A percentile compares a stretch with the other conserved stretches of the same genome.
phyloP scores from a whole-genome alignment of 2,113 vertebrate species.

The Maccullochella peelii region DNA sequence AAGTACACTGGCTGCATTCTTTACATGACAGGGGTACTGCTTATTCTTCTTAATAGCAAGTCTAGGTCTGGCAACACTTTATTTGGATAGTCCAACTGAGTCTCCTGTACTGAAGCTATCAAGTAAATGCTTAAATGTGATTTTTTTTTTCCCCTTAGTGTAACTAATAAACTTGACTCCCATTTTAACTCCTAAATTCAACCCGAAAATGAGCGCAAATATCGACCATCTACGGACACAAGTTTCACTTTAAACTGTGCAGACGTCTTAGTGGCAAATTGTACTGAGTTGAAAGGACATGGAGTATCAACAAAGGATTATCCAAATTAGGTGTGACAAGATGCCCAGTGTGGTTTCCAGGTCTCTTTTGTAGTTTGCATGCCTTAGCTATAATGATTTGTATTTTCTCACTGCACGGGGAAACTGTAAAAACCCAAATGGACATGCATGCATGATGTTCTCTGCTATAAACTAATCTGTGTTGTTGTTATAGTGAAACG shows the following conservation, averaged over 20 bases:
- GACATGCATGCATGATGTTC: neutral
- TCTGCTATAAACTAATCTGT: slow-evolving; percentile 15
- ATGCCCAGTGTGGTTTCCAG: slow-evolving; percentile 27
- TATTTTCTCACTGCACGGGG: slow-evolving; percentile 1
- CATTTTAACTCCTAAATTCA: slow-evolving; percentile 1
- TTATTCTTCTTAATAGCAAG: neutral
- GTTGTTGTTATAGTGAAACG: slow-evolving; percentile 11
- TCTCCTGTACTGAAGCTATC: neutral
- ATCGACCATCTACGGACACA: neutral
- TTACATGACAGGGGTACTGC: neutral
- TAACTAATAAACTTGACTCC: neutral
- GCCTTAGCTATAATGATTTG: slow-evolving; percentile 16
- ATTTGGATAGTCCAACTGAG: neutral
- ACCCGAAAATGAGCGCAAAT: slow-evolving; percentile 6
- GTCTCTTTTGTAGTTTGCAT: slow-evolving; percentile 27
- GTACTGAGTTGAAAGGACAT: neutral
- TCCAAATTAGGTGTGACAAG: slow-evolving; percentile 47
- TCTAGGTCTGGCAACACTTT: neutral
- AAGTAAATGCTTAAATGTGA: neutral
- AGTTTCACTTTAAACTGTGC: slow-evolving; percentile 15
- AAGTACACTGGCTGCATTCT: slow-evolving; percentile 57
- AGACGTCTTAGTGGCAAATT: slow-evolving; percentile 9
- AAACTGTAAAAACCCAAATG: neutral
- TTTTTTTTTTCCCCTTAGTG: neutral
- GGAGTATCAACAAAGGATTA: slow-evolving; percentile 37